Evolutionary conservation across 2,797 vertebrate genomes (phyloP).

Genomic region (Anas georgica): DNA sequence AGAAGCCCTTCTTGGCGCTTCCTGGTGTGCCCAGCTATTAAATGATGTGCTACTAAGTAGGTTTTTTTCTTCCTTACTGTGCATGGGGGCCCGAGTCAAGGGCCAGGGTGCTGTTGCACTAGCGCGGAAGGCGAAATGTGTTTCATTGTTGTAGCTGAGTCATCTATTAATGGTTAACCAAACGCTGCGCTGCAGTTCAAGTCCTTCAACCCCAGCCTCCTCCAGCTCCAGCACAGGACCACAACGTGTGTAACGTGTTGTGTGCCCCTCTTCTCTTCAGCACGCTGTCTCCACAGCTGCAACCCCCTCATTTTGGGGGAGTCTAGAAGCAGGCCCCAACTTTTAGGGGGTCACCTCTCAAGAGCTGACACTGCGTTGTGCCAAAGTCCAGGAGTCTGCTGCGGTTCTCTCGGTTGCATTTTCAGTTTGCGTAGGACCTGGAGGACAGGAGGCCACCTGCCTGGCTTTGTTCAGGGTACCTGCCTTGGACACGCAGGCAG

Average conservation of each 20-base stretch:
- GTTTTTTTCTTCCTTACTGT: neutral
- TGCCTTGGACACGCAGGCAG: neutral
- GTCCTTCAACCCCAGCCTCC: neutral
- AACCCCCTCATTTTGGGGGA: conserved; percentile 24
- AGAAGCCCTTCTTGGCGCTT: neutral
- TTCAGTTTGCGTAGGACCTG: neutral
- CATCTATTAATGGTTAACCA: conserved; percentile 68
- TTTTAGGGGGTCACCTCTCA: conserved; percentile 8
- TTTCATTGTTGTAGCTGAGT: conserved; percentile 45
- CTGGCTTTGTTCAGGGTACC: neutral
- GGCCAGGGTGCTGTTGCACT: neutral
- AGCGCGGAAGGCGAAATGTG: neutral
- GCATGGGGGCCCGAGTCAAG: neutral
- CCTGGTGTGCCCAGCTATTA: neutral
- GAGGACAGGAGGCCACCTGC: neutral
- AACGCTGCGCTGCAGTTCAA: neutral
- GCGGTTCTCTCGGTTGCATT: neutral
- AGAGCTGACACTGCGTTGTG: neutral
- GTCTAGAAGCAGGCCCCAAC: neutral
- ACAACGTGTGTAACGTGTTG: neutral
- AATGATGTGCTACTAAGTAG: rapidly evolving
- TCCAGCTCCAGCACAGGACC: conserved; percentile 18
- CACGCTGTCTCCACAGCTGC: neutral
- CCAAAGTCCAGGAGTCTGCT: neutral
- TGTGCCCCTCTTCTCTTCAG: conserved; percentile 38